Conservation (phyloP, 2,113 vertebrate species). For the Cavia porcellus region DNA sequence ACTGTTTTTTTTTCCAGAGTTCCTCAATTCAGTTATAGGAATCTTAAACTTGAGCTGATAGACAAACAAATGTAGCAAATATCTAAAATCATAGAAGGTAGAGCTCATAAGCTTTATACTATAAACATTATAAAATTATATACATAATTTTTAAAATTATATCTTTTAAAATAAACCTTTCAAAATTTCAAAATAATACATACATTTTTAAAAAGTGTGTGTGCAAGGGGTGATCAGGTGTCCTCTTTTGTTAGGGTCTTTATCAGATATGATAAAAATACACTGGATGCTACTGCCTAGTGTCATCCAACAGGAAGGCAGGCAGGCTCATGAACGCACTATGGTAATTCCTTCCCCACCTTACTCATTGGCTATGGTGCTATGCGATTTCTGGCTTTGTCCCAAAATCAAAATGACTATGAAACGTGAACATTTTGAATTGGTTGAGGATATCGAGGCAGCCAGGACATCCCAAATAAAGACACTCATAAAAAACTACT, state of each 20-base stretch:
- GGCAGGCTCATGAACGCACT: too few relatives aligned
- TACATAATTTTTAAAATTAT: neutral
- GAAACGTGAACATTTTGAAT: too few relatives aligned
- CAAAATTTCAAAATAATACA: neutral
- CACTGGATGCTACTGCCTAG: neutral
- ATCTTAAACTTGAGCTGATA: slow-evolving; percentile 10
- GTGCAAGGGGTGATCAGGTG: neutral
- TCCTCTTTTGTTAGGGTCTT: neutral
- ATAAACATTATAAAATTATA: too few relatives aligned
- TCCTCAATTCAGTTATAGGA: slow-evolving; percentile 3
- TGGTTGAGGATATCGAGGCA: too few relatives aligned
- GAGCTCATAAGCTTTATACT: neutral
- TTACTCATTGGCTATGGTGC: too few relatives aligned
- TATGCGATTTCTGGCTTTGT: too few relatives aligned
- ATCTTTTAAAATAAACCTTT: neutral
- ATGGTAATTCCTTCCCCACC: too few relatives aligned
- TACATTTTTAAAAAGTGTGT: neutral
- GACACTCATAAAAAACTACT: too few relatives aligned
- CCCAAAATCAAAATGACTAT: too few relatives aligned
- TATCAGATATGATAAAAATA: neutral
- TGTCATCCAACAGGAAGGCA: neutral
- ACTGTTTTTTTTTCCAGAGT: neutral
- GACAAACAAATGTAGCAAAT: slow-evolving; percentile 1
- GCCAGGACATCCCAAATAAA: too few relatives aligned
- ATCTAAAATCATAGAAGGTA: neutral